Evolutionary conservation across 1,140 invertebrate species (phyloP).

Genomic region (Cyclina sinensis): DNA sequence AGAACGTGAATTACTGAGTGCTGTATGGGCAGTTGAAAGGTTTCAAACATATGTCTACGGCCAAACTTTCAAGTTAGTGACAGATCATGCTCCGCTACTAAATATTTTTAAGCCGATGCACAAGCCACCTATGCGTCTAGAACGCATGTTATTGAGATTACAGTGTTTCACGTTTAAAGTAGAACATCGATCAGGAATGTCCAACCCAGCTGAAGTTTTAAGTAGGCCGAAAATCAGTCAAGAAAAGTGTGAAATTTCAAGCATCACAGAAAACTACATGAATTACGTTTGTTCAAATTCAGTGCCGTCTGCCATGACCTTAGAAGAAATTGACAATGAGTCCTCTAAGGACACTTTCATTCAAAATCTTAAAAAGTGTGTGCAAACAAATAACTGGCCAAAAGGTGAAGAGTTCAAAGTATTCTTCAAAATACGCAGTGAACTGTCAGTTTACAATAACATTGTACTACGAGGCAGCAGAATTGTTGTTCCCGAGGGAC

Average conservation of each 20-base stretch:
- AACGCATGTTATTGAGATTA: constrained; percentile 18
- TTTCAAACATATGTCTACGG: constrained; percentile 87
- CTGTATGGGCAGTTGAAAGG: constrained; percentile 85
- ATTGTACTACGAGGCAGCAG: neutral
- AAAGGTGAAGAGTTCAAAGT: neutral
- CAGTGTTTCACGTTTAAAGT: neutral
- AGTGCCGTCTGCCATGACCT: neutral
- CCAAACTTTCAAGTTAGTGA: constrained; percentile 26
- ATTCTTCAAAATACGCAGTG: constrained; percentile 24
- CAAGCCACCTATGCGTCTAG: neutral
- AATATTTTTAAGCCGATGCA: constrained; percentile 28
- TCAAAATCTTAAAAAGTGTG: neutral
- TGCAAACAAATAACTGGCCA: neutral
- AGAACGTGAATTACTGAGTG: constrained; percentile 69
- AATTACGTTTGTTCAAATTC: neutral
- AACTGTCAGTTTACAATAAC: neutral
- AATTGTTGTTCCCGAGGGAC: neutral
- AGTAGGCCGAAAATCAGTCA: neutral
- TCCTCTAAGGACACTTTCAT: constrained; percentile 34
- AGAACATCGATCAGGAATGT: constrained; percentile 4
- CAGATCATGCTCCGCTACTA: constrained; percentile 63
- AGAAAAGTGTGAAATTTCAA: constrained; percentile 23
- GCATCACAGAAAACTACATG: constrained; percentile 2
- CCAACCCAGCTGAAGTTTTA: neutral
- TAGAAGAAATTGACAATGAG: neutral